phyloP scores from a whole-genome alignment of 2,888 invertebrate species.

The Rhingia rostrata region DNA sequence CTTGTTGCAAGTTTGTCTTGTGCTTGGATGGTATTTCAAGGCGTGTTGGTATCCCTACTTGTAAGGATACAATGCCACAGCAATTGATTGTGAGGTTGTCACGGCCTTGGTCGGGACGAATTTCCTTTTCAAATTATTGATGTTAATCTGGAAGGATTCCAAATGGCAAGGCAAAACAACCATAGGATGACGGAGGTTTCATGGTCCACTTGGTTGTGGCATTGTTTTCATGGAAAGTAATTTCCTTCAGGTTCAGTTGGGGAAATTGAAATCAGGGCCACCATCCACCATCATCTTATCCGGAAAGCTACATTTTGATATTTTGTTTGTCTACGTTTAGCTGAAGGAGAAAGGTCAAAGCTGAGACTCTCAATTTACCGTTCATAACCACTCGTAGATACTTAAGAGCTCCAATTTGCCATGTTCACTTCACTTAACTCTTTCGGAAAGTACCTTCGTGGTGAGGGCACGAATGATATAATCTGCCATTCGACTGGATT shows the following conservation, averaged over 20 bases:
- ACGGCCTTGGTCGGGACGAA: not conserved
- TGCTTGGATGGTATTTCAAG: not conserved
- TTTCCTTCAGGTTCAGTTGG: not conserved
- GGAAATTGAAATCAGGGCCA: not conserved
- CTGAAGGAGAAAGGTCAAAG: too few relatives aligned
- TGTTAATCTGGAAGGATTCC: slow-evolving; percentile 24
- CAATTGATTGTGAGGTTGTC: not conserved
- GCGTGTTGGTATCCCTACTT: not conserved
- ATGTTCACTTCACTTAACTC: slow-evolving; percentile 35
- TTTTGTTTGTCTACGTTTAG: too few relatives aligned
- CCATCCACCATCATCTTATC: too few relatives aligned
- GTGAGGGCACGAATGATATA: slow-evolving; percentile 43
- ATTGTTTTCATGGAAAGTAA: slow-evolving; percentile 4
- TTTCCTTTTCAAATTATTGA: slow-evolving; percentile 8
- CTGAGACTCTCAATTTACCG: too few relatives aligned
- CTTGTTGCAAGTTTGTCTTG: not conserved
- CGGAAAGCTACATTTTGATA: too few relatives aligned
- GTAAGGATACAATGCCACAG: not conserved
- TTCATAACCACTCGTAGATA: too few relatives aligned
- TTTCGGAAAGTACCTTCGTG: not conserved
- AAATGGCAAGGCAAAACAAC: not conserved
- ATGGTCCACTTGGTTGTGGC: not conserved
- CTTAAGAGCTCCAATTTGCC: slow-evolving; percentile 3
- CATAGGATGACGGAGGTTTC: not conserved
- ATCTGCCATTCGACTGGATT: slow-evolving; percentile 32